Evolutionary conservation across 2,797 vertebrate species (phyloP), one percentile per base, ranked within the genome.

Genomic region (Arnoldichthys spilopterus): DNA sequence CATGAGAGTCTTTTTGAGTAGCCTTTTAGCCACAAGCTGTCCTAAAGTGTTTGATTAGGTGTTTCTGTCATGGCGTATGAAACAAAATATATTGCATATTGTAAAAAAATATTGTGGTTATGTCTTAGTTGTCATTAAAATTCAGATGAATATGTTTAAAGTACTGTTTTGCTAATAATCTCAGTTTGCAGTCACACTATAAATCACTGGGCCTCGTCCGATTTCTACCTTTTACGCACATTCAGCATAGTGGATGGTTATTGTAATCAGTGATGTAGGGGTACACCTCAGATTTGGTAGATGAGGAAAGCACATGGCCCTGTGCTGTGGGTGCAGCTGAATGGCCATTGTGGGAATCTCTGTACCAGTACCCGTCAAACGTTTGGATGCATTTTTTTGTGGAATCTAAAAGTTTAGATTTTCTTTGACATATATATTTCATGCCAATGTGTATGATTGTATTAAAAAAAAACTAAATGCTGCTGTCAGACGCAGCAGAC

Each of bases 201-300:
- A 43, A 75, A 70, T 74, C 22, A 40, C 24, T 72, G 56, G 18
- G 18, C 4, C 54, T 18, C 59, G 28, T 37, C 49, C 78, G 54
- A 56, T 79, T 80, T 32, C 47, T 69, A 75, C 54, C 53, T 12
- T 16, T 4, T 2, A 30, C 76, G 22, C 54, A 54, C 81, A 76
- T 32, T 73, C 15, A 22, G 45, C n/a, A 9, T 9, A 30, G 66
- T 62, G 72, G n/a, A 64, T 62, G 13, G 37, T 72, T 24, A 84
- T 76, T 88, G 74, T 75, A n/a, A 68, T 49, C 34, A 86, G 7
- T 37, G 3, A 37, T 82, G 74, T 77, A 56, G 45, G 22, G 24
- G 70, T 45, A 83, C n/a, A 16, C 69, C 74, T 68, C 69, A 66
- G 7, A 81, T 1, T 5, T 9, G 11, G 1, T 7, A 24, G 53